These are phyloP conservation scores for Euplexia lucipara DNA, from an alignment of 2,888 invertebrate species.

Conservation along the genomic window DNA sequence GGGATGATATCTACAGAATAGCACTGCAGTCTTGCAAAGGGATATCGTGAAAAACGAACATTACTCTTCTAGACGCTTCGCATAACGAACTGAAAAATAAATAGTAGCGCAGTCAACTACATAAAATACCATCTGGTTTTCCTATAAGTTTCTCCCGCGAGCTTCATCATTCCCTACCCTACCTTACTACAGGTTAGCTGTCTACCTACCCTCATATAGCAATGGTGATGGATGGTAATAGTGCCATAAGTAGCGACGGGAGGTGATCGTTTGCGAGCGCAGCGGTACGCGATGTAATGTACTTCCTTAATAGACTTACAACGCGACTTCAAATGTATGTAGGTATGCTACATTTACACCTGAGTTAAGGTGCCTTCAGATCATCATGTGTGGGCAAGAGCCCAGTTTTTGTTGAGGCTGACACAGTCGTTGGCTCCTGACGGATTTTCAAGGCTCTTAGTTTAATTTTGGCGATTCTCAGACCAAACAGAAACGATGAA, in stretches of 20 bases:
- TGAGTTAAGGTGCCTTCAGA: neutral
- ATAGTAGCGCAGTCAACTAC: neutral
- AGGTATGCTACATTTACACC: constrained; percentile 35
- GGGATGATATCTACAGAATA: too few species aligned
- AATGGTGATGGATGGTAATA: constrained; percentile 51
- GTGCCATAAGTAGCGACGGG: constrained; percentile 55
- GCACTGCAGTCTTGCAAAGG: too few species aligned
- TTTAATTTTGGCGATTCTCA: neutral
- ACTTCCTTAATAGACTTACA: constrained; percentile 44
- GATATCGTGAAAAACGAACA: too few species aligned
- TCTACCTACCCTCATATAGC: constrained; percentile 9
- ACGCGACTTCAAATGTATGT: constrained; percentile 16
- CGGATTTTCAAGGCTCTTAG: neutral
- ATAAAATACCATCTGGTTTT: neutral
- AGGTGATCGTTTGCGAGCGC: constrained; percentile 53
- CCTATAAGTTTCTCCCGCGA: neutral
- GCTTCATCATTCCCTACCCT: neutral
- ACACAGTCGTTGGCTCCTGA: neutral
- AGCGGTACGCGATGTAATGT: constrained; percentile 38
- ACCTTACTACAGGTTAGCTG: neutral
- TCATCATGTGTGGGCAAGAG: neutral
- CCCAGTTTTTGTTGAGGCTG: neutral
- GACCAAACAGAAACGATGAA: neutral
- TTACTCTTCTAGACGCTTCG: too few species aligned
- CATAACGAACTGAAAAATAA: neutral